Evolutionary conservation across 2,113 vertebrate species (phyloP).

Genomic region (Ia io): DNA sequence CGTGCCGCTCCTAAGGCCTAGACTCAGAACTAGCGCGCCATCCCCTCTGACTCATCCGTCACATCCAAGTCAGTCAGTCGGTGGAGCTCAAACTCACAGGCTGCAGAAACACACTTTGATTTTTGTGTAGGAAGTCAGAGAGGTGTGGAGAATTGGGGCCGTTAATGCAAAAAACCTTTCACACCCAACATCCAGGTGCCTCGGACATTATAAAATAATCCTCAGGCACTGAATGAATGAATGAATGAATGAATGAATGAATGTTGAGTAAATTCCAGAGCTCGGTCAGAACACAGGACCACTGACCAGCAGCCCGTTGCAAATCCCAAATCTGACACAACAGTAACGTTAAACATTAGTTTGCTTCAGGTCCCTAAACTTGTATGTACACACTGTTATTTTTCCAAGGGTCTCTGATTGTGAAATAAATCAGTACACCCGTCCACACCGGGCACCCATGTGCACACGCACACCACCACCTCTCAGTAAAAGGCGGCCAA

Average conservation of each 20-base stretch:
- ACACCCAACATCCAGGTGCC: neutral
- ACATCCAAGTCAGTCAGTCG: neutral
- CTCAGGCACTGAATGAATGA: neutral
- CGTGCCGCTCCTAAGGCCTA: neutral
- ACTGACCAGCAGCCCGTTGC: neutral
- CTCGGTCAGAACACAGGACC: neutral
- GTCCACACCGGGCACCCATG: neutral
- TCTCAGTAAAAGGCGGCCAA: neutral
- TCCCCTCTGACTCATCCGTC: neutral
- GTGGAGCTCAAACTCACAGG: neutral
- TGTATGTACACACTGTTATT: neutral
- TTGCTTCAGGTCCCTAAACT: neutral
- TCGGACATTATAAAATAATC: neutral
- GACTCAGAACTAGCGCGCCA: neutral
- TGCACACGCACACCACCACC: neutral
- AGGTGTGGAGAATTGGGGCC: neutral
- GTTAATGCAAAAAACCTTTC: neutral
- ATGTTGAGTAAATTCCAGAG: neutral
- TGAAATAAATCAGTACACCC: constrained; percentile 64
- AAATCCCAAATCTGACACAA: neutral
- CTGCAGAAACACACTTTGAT: neutral
- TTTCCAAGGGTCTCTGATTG: constrained; percentile 55
- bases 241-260: neutral
- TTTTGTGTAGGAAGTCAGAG: neutral
- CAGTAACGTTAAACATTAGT: neutral